Percentiles rank a stretch among this genome's conserved stretches.
Evolutionary conservation across 1,140 invertebrate genomes (phyloP).

Genomic region (Trichoplusia ni): DNA sequence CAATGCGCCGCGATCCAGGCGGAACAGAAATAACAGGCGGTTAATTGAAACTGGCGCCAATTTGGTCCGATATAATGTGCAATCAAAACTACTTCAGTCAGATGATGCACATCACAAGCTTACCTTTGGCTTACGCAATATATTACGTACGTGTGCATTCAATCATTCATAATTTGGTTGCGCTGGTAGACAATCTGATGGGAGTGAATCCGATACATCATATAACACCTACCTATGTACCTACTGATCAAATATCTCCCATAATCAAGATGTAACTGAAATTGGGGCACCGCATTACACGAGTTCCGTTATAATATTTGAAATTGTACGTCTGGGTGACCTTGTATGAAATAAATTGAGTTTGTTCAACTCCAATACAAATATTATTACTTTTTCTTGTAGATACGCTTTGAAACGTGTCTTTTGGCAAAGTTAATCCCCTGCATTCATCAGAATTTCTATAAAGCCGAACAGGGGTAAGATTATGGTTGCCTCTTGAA

Average conservation of each 20-base stretch:
- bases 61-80: conserved; percentile 52
- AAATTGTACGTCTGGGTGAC: background rate
- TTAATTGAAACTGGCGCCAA: conserved; percentile 71
- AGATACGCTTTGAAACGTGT: conserved; percentile 15
- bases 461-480: conserved; percentile 23
- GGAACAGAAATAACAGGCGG: conserved; percentile 60
- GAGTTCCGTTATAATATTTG: no score
- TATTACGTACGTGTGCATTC: conserved; percentile 4
- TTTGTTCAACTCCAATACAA: conserved; percentile 26
- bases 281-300: background rate
- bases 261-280: background rate
- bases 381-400: conserved; percentile 23
- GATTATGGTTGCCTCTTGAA: conserved; percentile 18
- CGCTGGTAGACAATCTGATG: background rate
- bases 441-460: conserved; percentile 27
- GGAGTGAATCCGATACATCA: background rate
- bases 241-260: background rate
- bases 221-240: background rate
- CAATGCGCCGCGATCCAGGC: conserved; percentile 59
- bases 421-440: conserved; percentile 27
- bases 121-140: conserved; percentile 27
- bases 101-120: conserved; percentile 47
- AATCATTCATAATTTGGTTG: background rate
- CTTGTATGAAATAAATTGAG: conserved; percentile 12
- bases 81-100: conserved; percentile 57